phyloP scores from a whole-genome alignment of 2,113 vertebrate species.

The Sclerurus mexicanus region DNA sequence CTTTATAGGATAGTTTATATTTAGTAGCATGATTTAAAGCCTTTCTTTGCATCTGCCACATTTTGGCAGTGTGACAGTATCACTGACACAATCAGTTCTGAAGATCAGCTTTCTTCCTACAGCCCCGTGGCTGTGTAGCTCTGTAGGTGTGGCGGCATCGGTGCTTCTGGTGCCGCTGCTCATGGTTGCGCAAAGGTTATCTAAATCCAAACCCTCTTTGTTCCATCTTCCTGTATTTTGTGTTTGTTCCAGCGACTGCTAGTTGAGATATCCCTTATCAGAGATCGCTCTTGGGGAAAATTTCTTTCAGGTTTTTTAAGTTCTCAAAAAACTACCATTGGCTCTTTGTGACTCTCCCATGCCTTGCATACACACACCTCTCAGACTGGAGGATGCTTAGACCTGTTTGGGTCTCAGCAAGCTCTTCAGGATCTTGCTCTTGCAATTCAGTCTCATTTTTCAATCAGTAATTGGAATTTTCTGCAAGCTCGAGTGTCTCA shows the following conservation, averaged over 20 bases:
- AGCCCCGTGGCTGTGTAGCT: neutral
- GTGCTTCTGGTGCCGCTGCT: neutral
- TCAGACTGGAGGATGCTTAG: neutral
- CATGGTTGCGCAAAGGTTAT: neutral
- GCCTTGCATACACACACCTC: neutral
- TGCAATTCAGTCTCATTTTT: neutral
- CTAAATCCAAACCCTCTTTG: neutral
- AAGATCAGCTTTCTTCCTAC: neutral
- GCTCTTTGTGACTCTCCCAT: neutral
- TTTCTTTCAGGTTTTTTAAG: neutral
- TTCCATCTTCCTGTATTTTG: neutral
- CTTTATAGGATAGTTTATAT: neutral
- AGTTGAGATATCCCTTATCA: neutral
- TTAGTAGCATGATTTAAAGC: neutral
- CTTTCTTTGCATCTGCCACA: neutral
- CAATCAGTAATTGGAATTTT: slow-evolving; percentile 34
- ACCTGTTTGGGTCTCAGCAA: neutral
- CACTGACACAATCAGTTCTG: neutral
- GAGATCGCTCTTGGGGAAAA: neutral
- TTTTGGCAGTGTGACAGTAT: neutral
- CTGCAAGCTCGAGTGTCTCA: neutral
- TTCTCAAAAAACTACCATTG: neutral
- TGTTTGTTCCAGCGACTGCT: neutral
- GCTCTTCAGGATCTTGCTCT: neutral
- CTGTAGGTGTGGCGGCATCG: neutral